Evolutionary conservation across 2,797 vertebrate genomes (phyloP), one percentile per base, ranked within the genome.

Genomic region (Lepilemur septentrionalis): DNA sequence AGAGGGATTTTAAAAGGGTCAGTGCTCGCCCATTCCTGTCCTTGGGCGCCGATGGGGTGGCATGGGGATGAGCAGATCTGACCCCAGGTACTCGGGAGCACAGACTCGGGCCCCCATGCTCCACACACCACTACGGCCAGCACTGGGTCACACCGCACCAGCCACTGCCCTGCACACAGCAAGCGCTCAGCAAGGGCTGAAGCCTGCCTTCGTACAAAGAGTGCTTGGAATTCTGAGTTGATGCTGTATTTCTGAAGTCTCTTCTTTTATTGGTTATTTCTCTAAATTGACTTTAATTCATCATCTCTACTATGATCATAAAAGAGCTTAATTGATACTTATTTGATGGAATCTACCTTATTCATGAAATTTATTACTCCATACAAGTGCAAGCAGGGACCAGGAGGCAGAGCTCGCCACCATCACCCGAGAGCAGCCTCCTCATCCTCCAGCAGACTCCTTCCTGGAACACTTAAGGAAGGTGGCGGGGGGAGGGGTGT

Each of bases 261-360:
- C 90, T 63, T 79, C 89, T 61, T 92, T 81, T 73, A 69, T 57
- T 35, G 8, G 86, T 78, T 87, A 78, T 82, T 91, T 72, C 87
- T 96, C 84, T 81, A 92, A 87, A 91, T 72, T 76, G 76, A 95
- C 67, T 94, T 82, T 81, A 86, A 96, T 96, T 93, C 93, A 92
- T 95, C 67, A 91, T 72, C 92, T 96, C 41, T 0, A 38, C 83
- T 85, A 91, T 70, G 92, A 96, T 94, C 84, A 96, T 97, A 92
- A 94, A 97, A 75, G 90, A 94, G 87, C 69, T 93, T 95, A 96
- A 94, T 69, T 93, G 96, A 94, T 96, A 94, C 80, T 93, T 95
- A 96, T 89, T 96, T 96, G 95, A 95, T 85, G 81, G 92, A 96
- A 92, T 85, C 93, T 82, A 95, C 96, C 92, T 97, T 94, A 73